Evolutionary conservation across 2,797 vertebrate genomes (phyloP), one percentile per base, ranked within the genome.

Genomic region (Falco concolor): DNA sequence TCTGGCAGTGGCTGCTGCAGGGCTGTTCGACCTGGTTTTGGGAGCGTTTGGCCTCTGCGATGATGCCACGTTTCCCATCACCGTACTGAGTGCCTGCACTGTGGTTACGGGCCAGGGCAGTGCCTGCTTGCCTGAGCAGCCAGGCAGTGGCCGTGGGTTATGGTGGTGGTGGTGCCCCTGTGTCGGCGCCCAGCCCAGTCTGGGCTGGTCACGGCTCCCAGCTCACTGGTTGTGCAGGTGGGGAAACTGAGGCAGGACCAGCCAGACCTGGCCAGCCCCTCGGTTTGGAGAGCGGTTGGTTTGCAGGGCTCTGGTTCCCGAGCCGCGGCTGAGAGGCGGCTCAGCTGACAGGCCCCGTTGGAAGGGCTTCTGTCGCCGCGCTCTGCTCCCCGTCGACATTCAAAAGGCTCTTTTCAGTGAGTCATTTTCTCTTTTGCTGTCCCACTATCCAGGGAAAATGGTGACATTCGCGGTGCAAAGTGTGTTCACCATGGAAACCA

Each of bases 401-500:
- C 75, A 87, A 87, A 92, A 87, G 91, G 91, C 89, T 90, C 90
- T 54, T 78, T 90, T 67, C 93, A 84, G 91, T 96, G 94, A 93
- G 94, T 95, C 95, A 93, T 94, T 94, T 95, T 96, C 94, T 94
- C 94, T 95, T 89, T 93, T 38, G 93, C 95, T 91, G 90, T 86
- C 94, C 95, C 91, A 42, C 95, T 95, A 91, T 83, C 95, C 95
- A 93, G 90, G 94, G 96, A 95, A 96, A 91, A 95, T 95, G 93
- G 95, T 96, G 94, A 96, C 93, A 92, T 83, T 91, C 73, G 36
- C 45, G 44, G 93, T 47, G 86, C 94, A 94, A 84, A 95, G 93
- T 94, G 94, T 95, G 92, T 93, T 97, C 96, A 93, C 96, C 94
- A 97, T 96, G 96, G 96, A 95, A 97, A 97, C 96, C 38, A 11